phyloP scores from a whole-genome alignment of 2,888 invertebrate species.

The Magallana nippona region DNA sequence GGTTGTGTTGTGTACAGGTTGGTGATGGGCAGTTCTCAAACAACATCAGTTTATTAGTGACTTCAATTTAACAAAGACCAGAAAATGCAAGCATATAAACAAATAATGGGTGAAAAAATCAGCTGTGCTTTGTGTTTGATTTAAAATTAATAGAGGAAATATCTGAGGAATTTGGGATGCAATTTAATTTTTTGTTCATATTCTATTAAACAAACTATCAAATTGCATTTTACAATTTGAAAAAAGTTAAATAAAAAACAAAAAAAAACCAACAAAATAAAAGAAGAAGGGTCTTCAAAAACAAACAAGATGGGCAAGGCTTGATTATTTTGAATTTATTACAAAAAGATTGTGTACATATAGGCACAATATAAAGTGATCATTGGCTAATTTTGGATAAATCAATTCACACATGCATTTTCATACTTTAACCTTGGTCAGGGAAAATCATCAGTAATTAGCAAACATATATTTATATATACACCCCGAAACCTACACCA shows the following conservation, averaged over 20 bases:
- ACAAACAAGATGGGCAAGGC: no score
- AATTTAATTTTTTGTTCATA: no score
- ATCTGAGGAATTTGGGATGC: no score
- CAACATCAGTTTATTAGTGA: slow-evolving; percentile 33
- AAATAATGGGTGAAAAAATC: not conserved
- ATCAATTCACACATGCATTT: slow-evolving; percentile 29
- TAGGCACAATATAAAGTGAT: slow-evolving; percentile 4
- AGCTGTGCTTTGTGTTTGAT: slow-evolving; percentile 20
- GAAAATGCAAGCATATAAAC: slow-evolving; percentile 14
- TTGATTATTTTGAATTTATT: no score
- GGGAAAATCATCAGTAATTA: slow-evolving; percentile 21
- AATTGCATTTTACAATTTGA: no score
- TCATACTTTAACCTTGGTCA: slow-evolving; percentile 38
- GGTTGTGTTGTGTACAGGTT: not conserved
- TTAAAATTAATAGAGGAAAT: not conserved
- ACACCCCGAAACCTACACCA: no score
- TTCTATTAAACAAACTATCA: no score
- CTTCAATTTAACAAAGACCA: slow-evolving; percentile 1
- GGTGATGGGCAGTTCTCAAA: slow-evolving; percentile 22
- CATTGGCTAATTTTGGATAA: not conserved
- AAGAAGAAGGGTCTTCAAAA: no score
- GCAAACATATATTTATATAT: no score
- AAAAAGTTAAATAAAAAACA: no score
- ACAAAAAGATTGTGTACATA: not conserved
- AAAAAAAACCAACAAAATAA: no score